These are phyloP conservation scores for Lepilemur septentrionalis DNA, from an alignment of 2,797 vertebrate species.

Conservation along the genomic window DNA sequence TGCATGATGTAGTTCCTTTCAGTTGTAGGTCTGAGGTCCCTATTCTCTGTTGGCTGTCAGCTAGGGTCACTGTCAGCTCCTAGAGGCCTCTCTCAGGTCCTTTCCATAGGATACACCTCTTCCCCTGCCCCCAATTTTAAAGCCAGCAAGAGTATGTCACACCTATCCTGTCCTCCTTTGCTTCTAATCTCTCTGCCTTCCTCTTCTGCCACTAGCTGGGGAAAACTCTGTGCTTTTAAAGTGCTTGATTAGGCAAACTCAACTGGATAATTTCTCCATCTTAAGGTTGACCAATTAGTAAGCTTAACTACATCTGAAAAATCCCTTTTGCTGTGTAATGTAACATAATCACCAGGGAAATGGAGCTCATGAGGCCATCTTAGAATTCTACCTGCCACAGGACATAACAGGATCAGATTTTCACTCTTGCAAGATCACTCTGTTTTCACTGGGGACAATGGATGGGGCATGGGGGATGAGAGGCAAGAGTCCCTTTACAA, in stretches of 20 bases:
- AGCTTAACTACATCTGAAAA: not conserved
- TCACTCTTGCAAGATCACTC: not conserved
- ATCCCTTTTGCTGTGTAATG: not conserved
- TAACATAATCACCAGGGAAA: not conserved
- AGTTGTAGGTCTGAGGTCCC: not conserved
- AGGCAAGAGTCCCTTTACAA: not conserved
- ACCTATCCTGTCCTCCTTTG: not conserved
- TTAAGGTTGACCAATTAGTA: not conserved
- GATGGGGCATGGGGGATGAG: fast-evolving
- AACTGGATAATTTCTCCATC: not conserved
- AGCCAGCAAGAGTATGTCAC: not conserved
- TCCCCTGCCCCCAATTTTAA: not conserved
- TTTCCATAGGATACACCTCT: not conserved
- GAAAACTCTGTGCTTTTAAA: not conserved
- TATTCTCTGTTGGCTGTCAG: not conserved
- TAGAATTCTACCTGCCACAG: not conserved
- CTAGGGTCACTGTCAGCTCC: not conserved
- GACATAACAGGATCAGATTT: not conserved
- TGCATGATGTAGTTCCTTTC: not conserved
- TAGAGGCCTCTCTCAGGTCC: not conserved
- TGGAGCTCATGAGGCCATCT: not conserved
- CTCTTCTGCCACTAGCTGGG: not conserved
- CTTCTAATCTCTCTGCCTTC: not conserved
- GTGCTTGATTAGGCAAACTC: not conserved
- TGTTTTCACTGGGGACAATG: not conserved